A percentile compares a stretch with the other conserved stretches of the same genome.
Conservation (phyloP, 2,797 vertebrate genomes). For the Crenuchus spilurus region DNA sequence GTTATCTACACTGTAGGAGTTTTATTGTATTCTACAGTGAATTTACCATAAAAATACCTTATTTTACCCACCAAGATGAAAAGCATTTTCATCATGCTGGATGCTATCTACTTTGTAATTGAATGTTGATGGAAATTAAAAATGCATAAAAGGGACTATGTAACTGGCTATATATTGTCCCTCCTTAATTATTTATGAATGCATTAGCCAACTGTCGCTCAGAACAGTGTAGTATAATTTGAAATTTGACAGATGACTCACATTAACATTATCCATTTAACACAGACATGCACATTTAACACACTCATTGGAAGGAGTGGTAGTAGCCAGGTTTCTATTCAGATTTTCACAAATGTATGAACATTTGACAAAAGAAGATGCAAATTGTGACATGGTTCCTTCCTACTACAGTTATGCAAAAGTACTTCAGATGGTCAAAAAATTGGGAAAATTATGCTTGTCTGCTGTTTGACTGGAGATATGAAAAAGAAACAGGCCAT, state of each 20-base stretch:
- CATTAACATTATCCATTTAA: background rate
- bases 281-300: background rate
- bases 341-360: too few relatives aligned
- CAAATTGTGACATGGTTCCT: too few relatives aligned
- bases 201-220: constrained; percentile 36
- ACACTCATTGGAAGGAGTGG: too few relatives aligned
- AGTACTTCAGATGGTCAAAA: too few relatives aligned
- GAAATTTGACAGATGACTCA: constrained; percentile 18
- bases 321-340: too few relatives aligned
- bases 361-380: too few relatives aligned
- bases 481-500: too few relatives aligned
- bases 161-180: background rate
- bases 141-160: constrained; percentile 31
- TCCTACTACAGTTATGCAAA: too few relatives aligned
- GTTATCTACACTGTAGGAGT: background rate
- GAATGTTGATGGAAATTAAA: constrained; percentile 21
- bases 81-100: background rate
- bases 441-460: too few relatives aligned
- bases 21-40: background rate
- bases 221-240: constrained; percentile 25
- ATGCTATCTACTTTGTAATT: background rate
- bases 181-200: constrained; percentile 35
- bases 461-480: too few relatives aligned
- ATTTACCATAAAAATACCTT: constrained; percentile 33
- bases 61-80: background rate